Percentiles rank a stretch among this genome's conserved stretches.
Conservation (phyloP, 30 jellyfish, hydroid and myxozoan genomes). For the Chrysaora quinquecirrha region DNA sequence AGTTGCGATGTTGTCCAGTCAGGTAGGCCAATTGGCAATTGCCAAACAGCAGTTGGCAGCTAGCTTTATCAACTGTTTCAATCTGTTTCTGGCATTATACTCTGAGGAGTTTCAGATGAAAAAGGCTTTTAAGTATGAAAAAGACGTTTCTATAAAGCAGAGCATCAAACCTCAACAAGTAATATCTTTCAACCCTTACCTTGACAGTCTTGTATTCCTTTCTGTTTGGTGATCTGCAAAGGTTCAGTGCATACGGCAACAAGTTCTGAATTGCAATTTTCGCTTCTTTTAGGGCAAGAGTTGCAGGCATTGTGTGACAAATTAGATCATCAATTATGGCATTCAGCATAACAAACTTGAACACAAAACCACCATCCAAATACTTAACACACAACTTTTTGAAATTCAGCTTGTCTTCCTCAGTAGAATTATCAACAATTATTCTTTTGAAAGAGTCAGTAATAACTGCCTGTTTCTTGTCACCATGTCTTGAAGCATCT, state of each 20-base stretch:
- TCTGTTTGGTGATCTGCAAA: constrained; percentile 29
- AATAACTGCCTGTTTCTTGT: too few relatives aligned
- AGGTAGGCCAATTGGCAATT: too few relatives aligned
- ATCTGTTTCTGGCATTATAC: background rate
- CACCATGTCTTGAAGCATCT: too few relatives aligned
- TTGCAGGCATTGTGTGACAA: background rate
- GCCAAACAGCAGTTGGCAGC: too few relatives aligned
- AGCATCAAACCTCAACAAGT: too few relatives aligned
- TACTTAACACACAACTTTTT: background rate
- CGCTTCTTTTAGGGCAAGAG: constrained; percentile 20
- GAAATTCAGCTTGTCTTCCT: constrained; percentile 23
- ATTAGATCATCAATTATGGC: constrained; percentile 15
- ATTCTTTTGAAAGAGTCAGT: background rate
- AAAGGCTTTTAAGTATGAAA: background rate
- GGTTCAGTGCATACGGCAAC: constrained; percentile 65
- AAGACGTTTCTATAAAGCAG: too few relatives aligned
- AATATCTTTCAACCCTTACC: too few relatives aligned
- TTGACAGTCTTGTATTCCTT: constrained; percentile 51
- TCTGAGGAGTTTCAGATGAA: background rate
- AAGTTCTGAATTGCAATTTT: constrained; percentile 30
- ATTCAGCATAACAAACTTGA: constrained; percentile 8
- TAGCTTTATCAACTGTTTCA: too few relatives aligned
- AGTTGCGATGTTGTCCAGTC: too few relatives aligned
- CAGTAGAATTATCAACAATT: background rate
- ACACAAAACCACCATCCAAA: constrained; percentile 47